A percentile compares a stretch with the other conserved stretches of the same genome.
phyloP scores from a whole-genome alignment of 2,888 invertebrate genomes.

The Hipparchia sbordonii region DNA sequence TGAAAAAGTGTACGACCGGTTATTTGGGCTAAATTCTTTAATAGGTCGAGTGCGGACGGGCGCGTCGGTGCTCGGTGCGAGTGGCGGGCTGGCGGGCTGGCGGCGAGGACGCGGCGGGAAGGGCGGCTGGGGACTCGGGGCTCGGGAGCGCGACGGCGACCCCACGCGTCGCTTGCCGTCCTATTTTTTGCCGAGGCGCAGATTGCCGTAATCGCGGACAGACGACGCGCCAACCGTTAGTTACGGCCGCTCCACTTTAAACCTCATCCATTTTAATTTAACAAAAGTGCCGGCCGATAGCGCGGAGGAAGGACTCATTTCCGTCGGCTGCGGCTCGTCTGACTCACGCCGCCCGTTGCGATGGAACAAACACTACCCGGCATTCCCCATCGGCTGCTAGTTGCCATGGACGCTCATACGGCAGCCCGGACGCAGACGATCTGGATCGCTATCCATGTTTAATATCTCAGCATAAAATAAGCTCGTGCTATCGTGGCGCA shows the following conservation, averaged over 20 bases:
- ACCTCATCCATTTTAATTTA: conserved; percentile 82
- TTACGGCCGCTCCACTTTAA: conserved; percentile 80
- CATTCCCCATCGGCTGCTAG: conserved; percentile 25
- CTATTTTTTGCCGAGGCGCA: conserved; percentile 62
- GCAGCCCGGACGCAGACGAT: neutral
- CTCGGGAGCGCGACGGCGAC: conserved; percentile 48
- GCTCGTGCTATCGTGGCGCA: too few relatives aligned
- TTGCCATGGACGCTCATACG: neutral
- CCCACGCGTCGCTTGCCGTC: conserved; percentile 64
- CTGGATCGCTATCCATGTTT: too few relatives aligned
- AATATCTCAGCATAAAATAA: too few relatives aligned
- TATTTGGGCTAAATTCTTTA: conserved; percentile 48
- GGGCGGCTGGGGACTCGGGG: too few relatives aligned
- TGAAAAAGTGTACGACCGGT: conserved; percentile 8
- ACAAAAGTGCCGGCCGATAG: conserved; percentile 81
- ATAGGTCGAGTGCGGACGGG: conserved; percentile 40
- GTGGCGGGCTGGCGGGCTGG: neutral
- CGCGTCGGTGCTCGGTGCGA: conserved; percentile 1
- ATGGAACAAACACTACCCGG: conserved; percentile 24
- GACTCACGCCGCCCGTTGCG: conserved; percentile 47
- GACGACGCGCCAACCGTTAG: conserved; percentile 75
- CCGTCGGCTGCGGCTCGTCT: conserved; percentile 62
- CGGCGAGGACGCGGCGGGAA: conserved; percentile 39
- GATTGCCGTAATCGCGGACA: conserved; percentile 65
- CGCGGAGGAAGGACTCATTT: conserved; percentile 79